phyloP scores from a whole-genome alignment of 1,140 invertebrate species.

The Camponotus vicinus region DNA sequence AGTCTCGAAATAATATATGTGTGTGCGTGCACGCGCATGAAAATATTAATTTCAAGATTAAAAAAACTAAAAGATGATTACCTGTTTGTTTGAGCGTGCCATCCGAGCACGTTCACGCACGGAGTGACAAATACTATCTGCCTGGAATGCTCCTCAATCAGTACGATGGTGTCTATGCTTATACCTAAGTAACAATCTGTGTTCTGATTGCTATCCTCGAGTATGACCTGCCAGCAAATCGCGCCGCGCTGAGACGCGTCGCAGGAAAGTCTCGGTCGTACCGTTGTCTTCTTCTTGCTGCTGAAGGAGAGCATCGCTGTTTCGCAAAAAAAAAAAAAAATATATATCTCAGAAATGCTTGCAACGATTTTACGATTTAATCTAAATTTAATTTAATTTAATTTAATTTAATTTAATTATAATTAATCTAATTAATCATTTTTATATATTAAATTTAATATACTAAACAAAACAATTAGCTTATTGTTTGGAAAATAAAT shows the following conservation, averaged over 20 bases:
- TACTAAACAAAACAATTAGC: background rate
- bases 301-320: conserved; percentile 90
- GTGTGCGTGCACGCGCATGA: background rate
- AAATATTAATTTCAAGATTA: background rate
- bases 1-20: background rate
- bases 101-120: conserved; percentile 94
- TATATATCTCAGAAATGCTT: conserved; percentile 5
- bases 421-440: background rate
- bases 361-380: background rate
- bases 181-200: conserved; percentile 95
- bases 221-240: conserved; percentile 92
- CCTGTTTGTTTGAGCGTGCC: conserved; percentile 90
- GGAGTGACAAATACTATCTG: conserved; percentile 96
- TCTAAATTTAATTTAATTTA: no score
- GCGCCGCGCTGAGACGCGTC: conserved; percentile 90
- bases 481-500: background rate
- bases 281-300: conserved; percentile 91
- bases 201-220: conserved; percentile 90
- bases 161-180: conserved; percentile 94
- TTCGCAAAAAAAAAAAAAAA: conserved; percentile 3
- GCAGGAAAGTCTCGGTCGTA: conserved; percentile 89
- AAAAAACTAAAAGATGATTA: conserved; percentile 67
- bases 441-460: background rate
- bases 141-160: conserved; percentile 93
- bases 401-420: no score